These are phyloP conservation scores for Hepsetus odoe DNA, from an alignment of 2,113 vertebrate species.

Conservation along the genomic window DNA sequence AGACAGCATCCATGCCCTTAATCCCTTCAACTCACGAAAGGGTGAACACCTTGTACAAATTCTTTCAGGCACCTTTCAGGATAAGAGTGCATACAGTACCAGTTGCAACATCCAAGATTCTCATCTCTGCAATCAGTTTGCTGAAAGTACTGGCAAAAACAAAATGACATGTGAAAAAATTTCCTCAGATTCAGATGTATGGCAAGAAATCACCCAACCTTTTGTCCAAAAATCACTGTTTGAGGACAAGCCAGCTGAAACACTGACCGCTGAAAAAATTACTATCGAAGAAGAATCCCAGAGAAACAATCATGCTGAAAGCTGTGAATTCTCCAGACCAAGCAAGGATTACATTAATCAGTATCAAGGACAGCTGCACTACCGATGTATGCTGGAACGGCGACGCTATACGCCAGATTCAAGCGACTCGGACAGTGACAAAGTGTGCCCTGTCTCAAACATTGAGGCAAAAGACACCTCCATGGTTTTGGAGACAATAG, in stretches of 20 bases:
- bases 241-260: not conserved
- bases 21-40: not conserved
- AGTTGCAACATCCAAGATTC: not conserved
- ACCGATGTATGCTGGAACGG: slow-evolving; percentile 52
- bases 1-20: not conserved
- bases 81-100: not conserved
- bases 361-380: slow-evolving; percentile 59
- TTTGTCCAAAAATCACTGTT: not conserved
- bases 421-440: slow-evolving; percentile 48
- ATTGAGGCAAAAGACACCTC: not conserved
- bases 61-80: not conserved
- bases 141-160: not conserved
- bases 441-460: not conserved
- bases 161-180: not conserved
- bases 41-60: not conserved
- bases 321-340: not conserved
- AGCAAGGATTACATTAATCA: slow-evolving; percentile 25
- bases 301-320: slow-evolving; percentile 2
- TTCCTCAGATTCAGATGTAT: not conserved
- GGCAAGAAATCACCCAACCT: not conserved
- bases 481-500: not conserved
- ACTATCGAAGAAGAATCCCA: not conserved
- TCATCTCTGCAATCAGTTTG: not conserved
- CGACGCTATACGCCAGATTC: slow-evolving; percentile 21
- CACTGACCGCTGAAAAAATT: not conserved